Percentiles rank a stretch among this genome's conserved stretches.
Evolutionary conservation across 2,113 vertebrate species (phyloP).

Genomic region (Heterochromis multidens): DNA sequence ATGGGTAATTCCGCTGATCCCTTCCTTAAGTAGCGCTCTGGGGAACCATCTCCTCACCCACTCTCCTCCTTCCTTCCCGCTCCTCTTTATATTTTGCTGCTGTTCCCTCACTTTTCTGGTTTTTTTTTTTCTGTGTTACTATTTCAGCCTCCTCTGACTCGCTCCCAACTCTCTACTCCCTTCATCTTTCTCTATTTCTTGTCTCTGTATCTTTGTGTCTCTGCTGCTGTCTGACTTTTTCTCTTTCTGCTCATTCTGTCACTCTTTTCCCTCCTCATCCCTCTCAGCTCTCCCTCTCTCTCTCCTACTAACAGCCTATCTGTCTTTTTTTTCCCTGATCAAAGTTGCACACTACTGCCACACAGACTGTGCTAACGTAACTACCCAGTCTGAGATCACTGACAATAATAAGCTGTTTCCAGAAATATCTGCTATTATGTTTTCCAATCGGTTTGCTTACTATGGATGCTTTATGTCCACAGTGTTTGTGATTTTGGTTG

Average conservation of each 20-base stretch:
- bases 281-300: background rate
- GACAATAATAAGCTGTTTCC: slow-evolving; percentile 38
- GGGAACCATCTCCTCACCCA: slow-evolving; percentile 28
- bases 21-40: slow-evolving; percentile 47
- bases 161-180: background rate
- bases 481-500: background rate
- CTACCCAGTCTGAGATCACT: slow-evolving; percentile 44
- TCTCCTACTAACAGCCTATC: slow-evolving; percentile 3
- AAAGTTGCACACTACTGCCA: slow-evolving; percentile 13
- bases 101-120: background rate
- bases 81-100: background rate
- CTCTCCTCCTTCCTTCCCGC: background rate
- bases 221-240: slow-evolving; percentile 8
- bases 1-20: slow-evolving; percentile 42
- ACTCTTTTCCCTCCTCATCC: background rate
- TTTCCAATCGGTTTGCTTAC: slow-evolving; percentile 1
- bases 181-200: background rate
- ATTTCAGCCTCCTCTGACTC: slow-evolving; percentile 3
- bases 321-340: slow-evolving; percentile 26
- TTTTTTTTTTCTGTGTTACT: background rate
- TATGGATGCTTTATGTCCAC: background rate
- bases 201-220: slow-evolving; percentile 5
- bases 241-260: background rate
- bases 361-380: slow-evolving; percentile 12
- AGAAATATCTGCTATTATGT: slow-evolving; percentile 43